phyloP scores from a whole-genome alignment of 2,888 invertebrate species.

The Netelia fuscicornis region DNA sequence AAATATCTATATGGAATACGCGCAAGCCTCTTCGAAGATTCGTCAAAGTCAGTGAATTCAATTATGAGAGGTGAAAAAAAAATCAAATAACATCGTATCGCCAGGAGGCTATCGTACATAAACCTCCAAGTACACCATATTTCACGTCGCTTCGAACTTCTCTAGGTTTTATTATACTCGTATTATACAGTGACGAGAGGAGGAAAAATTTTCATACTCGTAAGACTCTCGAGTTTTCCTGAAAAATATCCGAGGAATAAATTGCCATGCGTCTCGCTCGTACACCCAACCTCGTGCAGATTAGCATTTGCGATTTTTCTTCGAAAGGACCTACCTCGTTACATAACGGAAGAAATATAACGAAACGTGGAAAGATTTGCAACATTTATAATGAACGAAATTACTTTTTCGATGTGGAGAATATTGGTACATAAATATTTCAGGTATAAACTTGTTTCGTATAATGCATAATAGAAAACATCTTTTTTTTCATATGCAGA shows the following conservation, averaged over 20 bases:
- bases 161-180: constrained; percentile 15
- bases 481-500: no score
- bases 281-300: no score
- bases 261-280: neutral
- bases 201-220: neutral
- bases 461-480: no score
- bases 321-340: no score
- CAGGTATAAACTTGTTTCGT: no score
- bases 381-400: no score
- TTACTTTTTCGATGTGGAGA: no score
- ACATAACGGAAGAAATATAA: no score
- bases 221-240: neutral
- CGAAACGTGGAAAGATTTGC: no score
- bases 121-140: constrained; percentile 36
- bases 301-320: no score
- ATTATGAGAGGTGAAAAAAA: constrained; percentile 60
- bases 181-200: neutral
- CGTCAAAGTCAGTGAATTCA: constrained; percentile 80
- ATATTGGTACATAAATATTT: no score
- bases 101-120: constrained; percentile 36
- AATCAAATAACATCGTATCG: constrained; percentile 12
- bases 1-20: constrained; percentile 14
- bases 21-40: constrained; percentile 66
- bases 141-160: constrained; percentile 27
- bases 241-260: neutral